A percentile compares a stretch with the other conserved stretches of the same genome.
These are phyloP conservation scores for Beris morrisii DNA, from an alignment of 2,888 invertebrate genomes.

Conservation along the genomic window DNA sequence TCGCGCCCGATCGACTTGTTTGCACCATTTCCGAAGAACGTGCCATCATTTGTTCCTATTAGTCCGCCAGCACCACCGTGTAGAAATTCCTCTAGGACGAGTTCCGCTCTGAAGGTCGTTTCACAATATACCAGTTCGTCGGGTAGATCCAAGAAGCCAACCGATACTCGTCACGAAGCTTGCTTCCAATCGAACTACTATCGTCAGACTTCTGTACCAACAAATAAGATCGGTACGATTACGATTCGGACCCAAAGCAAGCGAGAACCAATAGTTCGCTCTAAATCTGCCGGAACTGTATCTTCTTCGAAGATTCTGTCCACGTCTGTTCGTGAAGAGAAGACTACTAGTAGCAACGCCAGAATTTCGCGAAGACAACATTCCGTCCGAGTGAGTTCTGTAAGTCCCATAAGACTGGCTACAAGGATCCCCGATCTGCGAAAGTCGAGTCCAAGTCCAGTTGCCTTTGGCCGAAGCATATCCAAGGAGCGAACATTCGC, in stretches of 20 bases:
- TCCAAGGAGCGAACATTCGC: constrained; percentile 64
- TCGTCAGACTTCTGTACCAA: constrained; percentile 42
- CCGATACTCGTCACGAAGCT: constrained; percentile 49
- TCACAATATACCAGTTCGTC: constrained; percentile 49
- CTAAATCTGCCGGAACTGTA: constrained; percentile 53
- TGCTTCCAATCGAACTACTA: constrained; percentile 51
- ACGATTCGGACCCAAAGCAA: constrained; percentile 53
- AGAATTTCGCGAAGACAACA: constrained; percentile 46
- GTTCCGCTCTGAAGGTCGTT: constrained; percentile 67
- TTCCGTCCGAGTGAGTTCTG: constrained; percentile 47
- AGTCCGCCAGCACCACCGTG: constrained; percentile 71
- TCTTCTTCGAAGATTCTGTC: constrained; percentile 40
- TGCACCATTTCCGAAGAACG: constrained; percentile 63
- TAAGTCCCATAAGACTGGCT: constrained; percentile 48
- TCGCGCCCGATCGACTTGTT: constrained; percentile 56
- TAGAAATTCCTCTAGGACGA: constrained; percentile 71
- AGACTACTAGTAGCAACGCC: constrained; percentile 31
- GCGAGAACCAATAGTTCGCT: constrained; percentile 51
- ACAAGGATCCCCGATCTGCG: constrained; percentile 43
- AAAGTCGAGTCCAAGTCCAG: constrained; percentile 55
- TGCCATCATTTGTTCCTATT: constrained; percentile 61
- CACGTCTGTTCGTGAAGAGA: constrained; percentile 33
- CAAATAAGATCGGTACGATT: constrained; percentile 52
- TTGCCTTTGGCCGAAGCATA: constrained; percentile 56
- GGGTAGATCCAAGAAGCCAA: constrained; percentile 43